A percentile compares a stretch with the other conserved stretches of the same genome.
Evolutionary conservation across 1,140 invertebrate genomes (phyloP).

Genomic region (Agrypnia vestita): DNA sequence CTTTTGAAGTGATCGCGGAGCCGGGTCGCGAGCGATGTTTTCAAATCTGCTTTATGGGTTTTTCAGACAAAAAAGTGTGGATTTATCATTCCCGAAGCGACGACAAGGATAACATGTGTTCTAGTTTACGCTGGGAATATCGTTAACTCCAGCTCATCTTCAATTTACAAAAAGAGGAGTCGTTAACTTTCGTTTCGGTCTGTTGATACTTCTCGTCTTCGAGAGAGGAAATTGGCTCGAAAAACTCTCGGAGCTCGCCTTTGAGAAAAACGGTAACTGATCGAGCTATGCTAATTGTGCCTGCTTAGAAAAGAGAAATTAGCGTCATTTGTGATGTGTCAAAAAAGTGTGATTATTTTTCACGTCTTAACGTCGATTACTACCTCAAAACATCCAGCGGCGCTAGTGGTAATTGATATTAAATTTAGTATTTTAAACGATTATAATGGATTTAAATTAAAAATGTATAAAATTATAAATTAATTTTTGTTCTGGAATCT

Average conservation of each 20-base stretch:
- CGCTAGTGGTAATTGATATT: too few relatives aligned
- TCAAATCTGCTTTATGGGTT: background rate
- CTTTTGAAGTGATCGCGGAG: background rate
- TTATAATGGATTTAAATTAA: too few relatives aligned
- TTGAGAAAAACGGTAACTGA: background rate
- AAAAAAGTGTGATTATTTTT: background rate
- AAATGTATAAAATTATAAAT: too few relatives aligned
- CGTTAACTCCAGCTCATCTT: conserved; percentile 20
- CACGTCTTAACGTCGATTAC: too few relatives aligned
- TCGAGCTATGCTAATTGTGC: conserved; percentile 1
- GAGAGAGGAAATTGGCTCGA: conserved; percentile 8
- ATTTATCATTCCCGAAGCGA: conserved; percentile 28
- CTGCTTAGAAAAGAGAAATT: background rate
- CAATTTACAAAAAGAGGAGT: conserved; percentile 17
- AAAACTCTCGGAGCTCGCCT: background rate
- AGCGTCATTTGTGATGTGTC: background rate
- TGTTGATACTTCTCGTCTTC: conserved; percentile 7
- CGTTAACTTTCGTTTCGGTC: conserved; percentile 35
- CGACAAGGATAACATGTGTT: conserved; percentile 34
- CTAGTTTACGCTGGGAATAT: conserved; percentile 38
- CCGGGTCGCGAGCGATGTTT: background rate
- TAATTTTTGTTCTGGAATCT: too few relatives aligned
- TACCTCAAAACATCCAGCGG: too few relatives aligned
- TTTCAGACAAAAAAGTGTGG: conserved; percentile 21
- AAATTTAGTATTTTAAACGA: too few relatives aligned